phyloP scores from a whole-genome alignment of 1,140 invertebrate species.

The Helicorthomorpha holstii region DNA sequence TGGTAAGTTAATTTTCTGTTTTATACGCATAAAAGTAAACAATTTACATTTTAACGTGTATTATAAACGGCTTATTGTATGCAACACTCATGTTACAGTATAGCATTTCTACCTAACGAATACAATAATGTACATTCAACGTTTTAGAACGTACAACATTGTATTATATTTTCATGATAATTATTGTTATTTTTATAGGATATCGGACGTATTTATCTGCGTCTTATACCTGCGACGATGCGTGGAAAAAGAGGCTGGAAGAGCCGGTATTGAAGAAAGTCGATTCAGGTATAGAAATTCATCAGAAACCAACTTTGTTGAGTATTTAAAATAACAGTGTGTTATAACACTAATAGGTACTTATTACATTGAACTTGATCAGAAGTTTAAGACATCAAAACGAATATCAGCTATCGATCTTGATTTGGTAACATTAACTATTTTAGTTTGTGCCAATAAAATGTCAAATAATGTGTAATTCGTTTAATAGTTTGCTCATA shows the following conservation, averaged over 20 bases:
- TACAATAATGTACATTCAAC: too few relatives aligned
- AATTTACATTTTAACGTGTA: too few relatives aligned
- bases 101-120: too few relatives aligned
- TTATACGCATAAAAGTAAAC: too few relatives aligned
- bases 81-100: too few relatives aligned
- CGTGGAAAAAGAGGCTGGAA: constrained; percentile 42
- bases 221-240: constrained; percentile 43
- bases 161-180: too few relatives aligned
- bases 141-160: too few relatives aligned
- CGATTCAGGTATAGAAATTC: constrained; percentile 24
- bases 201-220: constrained; percentile 34
- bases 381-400: constrained; percentile 31
- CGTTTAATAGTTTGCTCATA: constrained; percentile 14
- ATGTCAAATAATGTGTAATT: neutral
- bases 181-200: neutral
- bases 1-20: too few relatives aligned
- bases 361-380: constrained; percentile 43
- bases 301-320: neutral
- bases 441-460: neutral
- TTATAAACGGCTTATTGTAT: too few relatives aligned
- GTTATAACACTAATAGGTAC: constrained; percentile 20
- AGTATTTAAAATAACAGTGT: neutral
- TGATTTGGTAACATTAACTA: constrained; percentile 33
- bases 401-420: constrained; percentile 48
- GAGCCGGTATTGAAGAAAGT: constrained; percentile 41